Evolutionary conservation across 2,888 invertebrate genomes (phyloP).

Genomic region (Pristionchus maxplancki): DNA sequence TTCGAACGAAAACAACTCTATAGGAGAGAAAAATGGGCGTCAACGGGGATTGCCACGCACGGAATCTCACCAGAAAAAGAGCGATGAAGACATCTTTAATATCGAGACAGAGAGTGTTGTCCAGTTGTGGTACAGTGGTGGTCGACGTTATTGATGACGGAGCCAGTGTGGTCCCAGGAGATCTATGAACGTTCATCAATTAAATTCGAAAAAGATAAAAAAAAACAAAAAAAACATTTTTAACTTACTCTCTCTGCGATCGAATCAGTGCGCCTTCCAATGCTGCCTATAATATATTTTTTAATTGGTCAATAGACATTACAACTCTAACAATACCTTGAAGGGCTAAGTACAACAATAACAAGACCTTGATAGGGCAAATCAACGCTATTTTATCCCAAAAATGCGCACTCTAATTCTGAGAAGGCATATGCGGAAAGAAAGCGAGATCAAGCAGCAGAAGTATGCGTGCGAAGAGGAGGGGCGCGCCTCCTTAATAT

Average conservation of each 20-base stretch:
- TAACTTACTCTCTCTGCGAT: slow-evolving; percentile 32
- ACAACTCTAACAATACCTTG: too few species aligned
- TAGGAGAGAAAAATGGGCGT: neutral
- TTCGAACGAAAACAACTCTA: slow-evolving; percentile 24
- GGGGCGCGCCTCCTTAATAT: slow-evolving; percentile 12
- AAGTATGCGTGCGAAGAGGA: neutral
- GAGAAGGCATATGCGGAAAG: neutral
- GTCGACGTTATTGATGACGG: slow-evolving; percentile 37
- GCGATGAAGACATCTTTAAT: slow-evolving; percentile 75
- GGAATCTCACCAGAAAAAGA: slow-evolving; percentile 66
- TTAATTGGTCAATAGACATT: neutral
- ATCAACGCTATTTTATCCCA: too few species aligned
- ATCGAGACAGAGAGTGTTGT: slow-evolving; percentile 65
- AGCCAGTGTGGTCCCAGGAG: slow-evolving; percentile 41
- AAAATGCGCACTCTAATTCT: neutral
- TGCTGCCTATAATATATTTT: neutral
- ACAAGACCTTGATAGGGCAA: too few species aligned
- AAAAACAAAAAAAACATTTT: neutral
- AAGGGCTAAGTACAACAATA: too few species aligned
- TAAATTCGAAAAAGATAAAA: neutral
- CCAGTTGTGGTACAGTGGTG: slow-evolving; percentile 48
- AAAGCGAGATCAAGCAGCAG: neutral
- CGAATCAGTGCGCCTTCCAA: slow-evolving; percentile 21
- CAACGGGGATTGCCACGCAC: neutral
- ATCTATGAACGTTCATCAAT: neutral